These are phyloP conservation scores for Hemitrygon akajei DNA, from an alignment of 2,797 vertebrate genomes.

Conservation along the genomic window DNA sequence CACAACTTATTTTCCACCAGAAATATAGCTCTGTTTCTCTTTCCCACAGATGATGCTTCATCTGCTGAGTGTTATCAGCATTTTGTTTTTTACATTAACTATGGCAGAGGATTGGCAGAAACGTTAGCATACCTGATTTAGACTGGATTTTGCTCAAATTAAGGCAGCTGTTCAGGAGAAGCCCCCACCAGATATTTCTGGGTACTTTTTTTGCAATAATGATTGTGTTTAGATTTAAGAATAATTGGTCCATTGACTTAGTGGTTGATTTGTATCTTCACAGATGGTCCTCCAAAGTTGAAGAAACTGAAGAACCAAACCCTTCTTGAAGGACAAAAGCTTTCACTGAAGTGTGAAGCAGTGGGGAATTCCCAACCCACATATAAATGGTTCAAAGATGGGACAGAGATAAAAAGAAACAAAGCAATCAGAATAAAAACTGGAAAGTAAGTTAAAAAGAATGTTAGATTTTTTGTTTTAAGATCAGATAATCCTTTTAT, in stretches of 20 bases:
- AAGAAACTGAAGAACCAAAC: constrained; percentile 80
- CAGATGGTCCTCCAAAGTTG: constrained; percentile 77
- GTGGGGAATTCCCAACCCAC: constrained; percentile 74
- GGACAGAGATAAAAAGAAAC: constrained; percentile 82
- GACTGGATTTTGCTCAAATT: neutral
- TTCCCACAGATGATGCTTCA: too few relatives aligned
- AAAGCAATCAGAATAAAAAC: constrained; percentile 78
- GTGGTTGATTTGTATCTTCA: constrained; percentile 39
- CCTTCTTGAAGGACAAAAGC: constrained; percentile 74
- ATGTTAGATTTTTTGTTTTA: neutral
- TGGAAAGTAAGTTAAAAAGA: constrained; percentile 66
- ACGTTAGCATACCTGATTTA: neutral
- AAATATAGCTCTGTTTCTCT: too few relatives aligned
- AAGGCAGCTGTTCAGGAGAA: neutral
- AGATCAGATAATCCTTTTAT: neutral
- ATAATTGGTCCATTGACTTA: neutral
- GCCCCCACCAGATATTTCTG: neutral
- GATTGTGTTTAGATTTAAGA: neutral
- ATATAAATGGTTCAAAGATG: constrained; percentile 94
- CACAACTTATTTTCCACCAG: too few relatives aligned
- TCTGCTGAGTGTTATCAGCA: too few relatives aligned
- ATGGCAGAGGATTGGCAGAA: neutral
- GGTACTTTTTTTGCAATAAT: neutral
- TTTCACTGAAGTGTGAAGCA: constrained; percentile 84
- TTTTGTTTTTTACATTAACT: neutral